Evolutionary conservation across 2,888 invertebrate genomes (phyloP).

Genomic region (Heliconius ismenius): DNA sequence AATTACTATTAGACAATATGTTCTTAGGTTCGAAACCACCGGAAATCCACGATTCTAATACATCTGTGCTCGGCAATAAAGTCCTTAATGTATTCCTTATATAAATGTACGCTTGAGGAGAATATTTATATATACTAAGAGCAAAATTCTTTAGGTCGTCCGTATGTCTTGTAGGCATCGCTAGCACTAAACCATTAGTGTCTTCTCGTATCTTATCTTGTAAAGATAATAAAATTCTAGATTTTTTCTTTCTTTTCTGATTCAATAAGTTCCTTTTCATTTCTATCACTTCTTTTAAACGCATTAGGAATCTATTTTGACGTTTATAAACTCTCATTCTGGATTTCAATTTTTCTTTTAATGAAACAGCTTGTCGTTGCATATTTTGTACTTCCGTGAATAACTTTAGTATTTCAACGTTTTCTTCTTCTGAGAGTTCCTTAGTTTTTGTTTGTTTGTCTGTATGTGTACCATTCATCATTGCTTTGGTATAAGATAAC

Average conservation of each 20-base stretch:
- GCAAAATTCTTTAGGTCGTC: conserved; percentile 76
- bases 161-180: conserved; percentile 74
- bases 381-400: conserved; percentile 73
- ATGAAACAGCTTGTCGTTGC: conserved; percentile 63
- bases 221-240: conserved; percentile 68
- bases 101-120: conserved; percentile 76
- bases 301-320: conserved; percentile 61
- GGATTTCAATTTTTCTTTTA: conserved; percentile 67
- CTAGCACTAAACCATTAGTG: conserved; percentile 68
- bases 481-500: conserved; percentile 31
- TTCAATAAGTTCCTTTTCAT: conserved; percentile 67
- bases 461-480: conserved; percentile 40
- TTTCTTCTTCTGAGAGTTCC: conserved; percentile 44
- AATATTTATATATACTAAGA: conserved; percentile 74
- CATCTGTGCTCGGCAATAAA: conserved; percentile 72
- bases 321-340: conserved; percentile 67
- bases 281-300: conserved; percentile 66
- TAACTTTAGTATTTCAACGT: conserved; percentile 64
- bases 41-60: conserved; percentile 68
- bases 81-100: conserved; percentile 72
- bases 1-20: conserved; percentile 58
- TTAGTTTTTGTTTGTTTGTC: conserved; percentile 28
- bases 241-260: conserved; percentile 71
- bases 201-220: conserved; percentile 77
- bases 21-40: conserved; percentile 69